These are phyloP conservation scores for Stenodema calcarata DNA, from an alignment of 2,888 invertebrate species.

Conservation along the genomic window DNA sequence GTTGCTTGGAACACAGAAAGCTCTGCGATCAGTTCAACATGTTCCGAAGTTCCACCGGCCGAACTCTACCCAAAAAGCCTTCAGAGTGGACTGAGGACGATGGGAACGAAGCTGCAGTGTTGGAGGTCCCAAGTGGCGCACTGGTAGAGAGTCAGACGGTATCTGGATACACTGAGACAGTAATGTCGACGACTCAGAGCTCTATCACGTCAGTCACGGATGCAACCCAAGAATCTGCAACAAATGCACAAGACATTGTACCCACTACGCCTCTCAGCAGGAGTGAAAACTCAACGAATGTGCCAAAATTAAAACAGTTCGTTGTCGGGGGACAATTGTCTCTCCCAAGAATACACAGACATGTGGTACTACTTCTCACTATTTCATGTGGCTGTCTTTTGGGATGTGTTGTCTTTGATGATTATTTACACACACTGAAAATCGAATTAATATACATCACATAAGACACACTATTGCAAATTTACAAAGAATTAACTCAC, in stretches of 20 bases:
- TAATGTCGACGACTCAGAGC: background rate
- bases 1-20: background rate
- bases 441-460: too few species aligned
- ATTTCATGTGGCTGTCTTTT: background rate
- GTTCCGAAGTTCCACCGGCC: background rate
- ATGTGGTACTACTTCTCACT: background rate
- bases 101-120: background rate
- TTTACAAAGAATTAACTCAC: too few species aligned
- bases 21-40: background rate
- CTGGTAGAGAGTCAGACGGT: background rate
- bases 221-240: too few species aligned
- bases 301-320: background rate
- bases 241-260: background rate
- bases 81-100: background rate
- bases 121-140: background rate
- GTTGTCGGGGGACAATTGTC: constrained; percentile 5
- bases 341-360: constrained; percentile 4
- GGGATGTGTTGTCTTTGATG: background rate
- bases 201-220: background rate
- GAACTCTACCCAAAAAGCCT: background rate
- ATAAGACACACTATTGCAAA: too few species aligned
- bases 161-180: background rate
- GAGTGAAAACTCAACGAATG: background rate
- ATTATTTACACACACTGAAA: too few species aligned
- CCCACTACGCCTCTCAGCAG: background rate